Base-by-base conservation (phyloP, 1,140 invertebrate genomes). In the Ips nitidus region DNA sequence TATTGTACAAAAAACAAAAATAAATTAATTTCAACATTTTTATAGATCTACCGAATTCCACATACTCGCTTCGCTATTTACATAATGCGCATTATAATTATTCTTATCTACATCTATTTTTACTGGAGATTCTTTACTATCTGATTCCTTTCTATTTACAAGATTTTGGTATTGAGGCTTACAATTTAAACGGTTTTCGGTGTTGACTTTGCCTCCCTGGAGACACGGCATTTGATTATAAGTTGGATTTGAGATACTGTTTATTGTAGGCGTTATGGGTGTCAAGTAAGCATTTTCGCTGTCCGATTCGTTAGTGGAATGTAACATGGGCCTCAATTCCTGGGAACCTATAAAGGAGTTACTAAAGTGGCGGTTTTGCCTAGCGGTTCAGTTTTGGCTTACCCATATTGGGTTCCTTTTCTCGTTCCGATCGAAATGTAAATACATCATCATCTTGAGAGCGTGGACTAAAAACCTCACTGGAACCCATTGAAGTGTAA, bases 241-340 rank as follows among this genome's bases (percentile, higher is more conserved):
- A 38, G 64, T 71, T n/a, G 79, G 79, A 74, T 80, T 79, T 0
- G 76, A 74, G 57, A 77, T 74, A 73, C 74, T 76, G 6, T 71
- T 72, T 57, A 57, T 53, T 3, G 22, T 37, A 1, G 75, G 75
- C 38, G 71, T 74, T 45, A 71, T 71, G 41, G 76, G 69, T 50
- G 43, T 72, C 4, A 71, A 80, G 0, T 81, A 78, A 1, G 79
- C 80, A 0, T 75, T 75, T 67, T 79, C 80, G 4, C 75, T 77
- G 42, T 84, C 81, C 2, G 81, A 79, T 58, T 84, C 71, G 62
- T 80, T 83, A 67, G 80, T 78, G 40, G 82, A 68, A 38, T 79
- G 78, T 22, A 88, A 74, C 86, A 88, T 89, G 0, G 87, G 86
- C 0, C 83, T 81, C 38, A 84, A 70, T 71, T 88, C 87, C 6